These are phyloP conservation scores for Caenorhabditis zanzibari DNA, from an alignment of 2,888 invertebrate species.

Conservation along the genomic window DNA sequence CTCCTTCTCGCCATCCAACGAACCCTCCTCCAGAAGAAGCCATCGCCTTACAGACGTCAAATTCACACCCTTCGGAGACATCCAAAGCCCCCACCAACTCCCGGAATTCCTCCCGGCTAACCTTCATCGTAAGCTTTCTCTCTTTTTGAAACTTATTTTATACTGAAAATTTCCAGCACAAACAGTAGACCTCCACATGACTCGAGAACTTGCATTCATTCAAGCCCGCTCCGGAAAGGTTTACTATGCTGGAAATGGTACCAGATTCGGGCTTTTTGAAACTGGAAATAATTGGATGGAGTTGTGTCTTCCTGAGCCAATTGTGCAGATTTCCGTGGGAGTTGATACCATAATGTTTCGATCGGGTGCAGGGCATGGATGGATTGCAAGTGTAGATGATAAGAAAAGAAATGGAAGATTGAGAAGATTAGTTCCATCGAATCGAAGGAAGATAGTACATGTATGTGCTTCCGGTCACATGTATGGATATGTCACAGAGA, in stretches of 20 bases:
- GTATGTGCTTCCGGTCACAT: conserved; percentile 96
- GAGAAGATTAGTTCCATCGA: conserved; percentile 62
- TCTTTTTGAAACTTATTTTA: too few species aligned
- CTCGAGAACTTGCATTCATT: conserved; percentile 94
- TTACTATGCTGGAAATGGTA: conserved; percentile 91
- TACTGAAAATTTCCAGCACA: conserved; percentile 61
- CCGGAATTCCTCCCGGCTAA: conserved; percentile 73
- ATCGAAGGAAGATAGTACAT: conserved; percentile 84
- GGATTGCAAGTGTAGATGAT: conserved; percentile 78
- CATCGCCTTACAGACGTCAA: conserved; percentile 75
- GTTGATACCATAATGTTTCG: conserved; percentile 75
- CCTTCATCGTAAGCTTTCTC: conserved; percentile 74
- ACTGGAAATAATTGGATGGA: conserved; percentile 79
- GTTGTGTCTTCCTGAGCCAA: conserved; percentile 78
- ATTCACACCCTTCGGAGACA: conserved; percentile 77
- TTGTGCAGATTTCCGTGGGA: conserved; percentile 78
- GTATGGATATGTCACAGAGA: conserved; percentile 93
- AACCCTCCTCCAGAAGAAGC: conserved; percentile 66
- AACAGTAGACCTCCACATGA: conserved; percentile 90
- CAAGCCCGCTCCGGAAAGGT: conserved; percentile 95
- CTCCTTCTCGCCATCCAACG: conserved; percentile 73
- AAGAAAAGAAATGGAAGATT: conserved; percentile 68
- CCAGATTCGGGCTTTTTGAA: conserved; percentile 87
- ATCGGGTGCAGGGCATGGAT: conserved; percentile 80
- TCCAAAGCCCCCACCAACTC: conserved; percentile 69